These are phyloP conservation scores for Melieria picta DNA, from an alignment of 2,888 invertebrate species.

Conservation along the genomic window DNA sequence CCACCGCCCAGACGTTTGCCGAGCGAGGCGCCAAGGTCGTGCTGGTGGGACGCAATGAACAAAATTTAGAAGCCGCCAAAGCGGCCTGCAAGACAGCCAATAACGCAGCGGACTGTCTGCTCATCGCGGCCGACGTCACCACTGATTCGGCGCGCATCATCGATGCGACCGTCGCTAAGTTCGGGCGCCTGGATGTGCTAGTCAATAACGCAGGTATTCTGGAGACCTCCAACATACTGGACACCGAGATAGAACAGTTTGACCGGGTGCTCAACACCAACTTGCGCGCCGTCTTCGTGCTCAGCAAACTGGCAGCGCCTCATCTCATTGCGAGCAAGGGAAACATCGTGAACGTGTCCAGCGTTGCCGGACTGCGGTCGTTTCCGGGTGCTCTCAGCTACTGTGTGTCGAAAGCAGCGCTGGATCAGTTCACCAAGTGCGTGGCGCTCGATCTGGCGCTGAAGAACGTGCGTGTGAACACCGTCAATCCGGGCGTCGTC, in stretches of 20 bases:
- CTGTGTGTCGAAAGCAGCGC: conserved; percentile 89
- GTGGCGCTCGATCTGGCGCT: conserved; percentile 83
- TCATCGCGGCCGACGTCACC: conserved; percentile 72
- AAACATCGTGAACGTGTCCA: conserved; percentile 91
- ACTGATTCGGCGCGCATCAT: conserved; percentile 75
- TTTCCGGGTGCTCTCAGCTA: conserved; percentile 90
- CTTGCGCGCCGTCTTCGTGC: conserved; percentile 77
- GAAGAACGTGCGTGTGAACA: conserved; percentile 85
- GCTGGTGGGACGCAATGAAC: conserved; percentile 76
- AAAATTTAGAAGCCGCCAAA: conserved; percentile 73
- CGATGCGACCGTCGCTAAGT: conserved; percentile 75
- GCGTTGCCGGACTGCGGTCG: conserved; percentile 86
- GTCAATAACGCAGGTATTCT: conserved; percentile 89
- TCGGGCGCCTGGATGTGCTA: conserved; percentile 75
- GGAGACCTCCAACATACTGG: conserved; percentile 81
- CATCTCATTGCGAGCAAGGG: conserved; percentile 82
- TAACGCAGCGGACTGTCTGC: conserved; percentile 67
- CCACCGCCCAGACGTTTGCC: conserved; percentile 75
- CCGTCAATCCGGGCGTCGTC: conserved; percentile 92
- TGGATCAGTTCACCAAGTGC: conserved; percentile 92
- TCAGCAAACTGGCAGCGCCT: conserved; percentile 85
- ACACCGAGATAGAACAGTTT: conserved; percentile 81
- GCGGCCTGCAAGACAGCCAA: conserved; percentile 67
- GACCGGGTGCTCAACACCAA: conserved; percentile 88
- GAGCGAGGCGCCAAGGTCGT: conserved; percentile 72